A percentile compares a stretch with the other conserved stretches of the same genome.
phyloP scores from a whole-genome alignment of 2,113 vertebrate genomes.

The Rhabdornis inornatus region DNA sequence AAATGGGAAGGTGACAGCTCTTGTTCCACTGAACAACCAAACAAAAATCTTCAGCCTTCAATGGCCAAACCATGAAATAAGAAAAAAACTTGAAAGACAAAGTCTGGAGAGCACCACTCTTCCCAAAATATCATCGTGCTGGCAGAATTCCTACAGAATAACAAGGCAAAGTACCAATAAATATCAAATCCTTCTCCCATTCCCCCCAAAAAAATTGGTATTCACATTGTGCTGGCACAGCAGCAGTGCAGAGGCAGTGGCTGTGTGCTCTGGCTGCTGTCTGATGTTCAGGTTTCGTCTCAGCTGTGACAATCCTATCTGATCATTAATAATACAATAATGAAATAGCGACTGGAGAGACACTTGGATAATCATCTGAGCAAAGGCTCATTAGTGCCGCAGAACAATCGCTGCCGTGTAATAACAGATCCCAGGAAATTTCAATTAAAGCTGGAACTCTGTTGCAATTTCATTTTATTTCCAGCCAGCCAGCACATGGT shows the following conservation, averaged over 20 bases:
- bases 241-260: background rate
- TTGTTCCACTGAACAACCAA: background rate
- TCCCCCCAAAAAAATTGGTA: background rate
- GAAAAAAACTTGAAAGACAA: background rate
- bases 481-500: constrained; percentile 24
- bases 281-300: constrained; percentile 48
- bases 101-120: background rate
- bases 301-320: constrained; percentile 75
- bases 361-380: constrained; percentile 81
- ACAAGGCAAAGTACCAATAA: background rate
- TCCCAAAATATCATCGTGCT: background rate
- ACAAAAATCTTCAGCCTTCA: background rate
- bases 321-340: constrained; percentile 81
- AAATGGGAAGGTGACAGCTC: background rate
- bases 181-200: background rate
- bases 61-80: background rate
- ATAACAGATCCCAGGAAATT: constrained; percentile 83
- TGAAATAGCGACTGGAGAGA: constrained; percentile 76
- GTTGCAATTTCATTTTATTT: constrained; percentile 71
- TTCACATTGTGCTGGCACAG: fast-evolving
- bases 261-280: background rate
- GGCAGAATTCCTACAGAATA: background rate
- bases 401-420: constrained; percentile 75
- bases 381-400: constrained; percentile 75
- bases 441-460: constrained; percentile 81